Conservation (phyloP, 2,113 vertebrate genomes). For the Chaetura pelagica region DNA sequence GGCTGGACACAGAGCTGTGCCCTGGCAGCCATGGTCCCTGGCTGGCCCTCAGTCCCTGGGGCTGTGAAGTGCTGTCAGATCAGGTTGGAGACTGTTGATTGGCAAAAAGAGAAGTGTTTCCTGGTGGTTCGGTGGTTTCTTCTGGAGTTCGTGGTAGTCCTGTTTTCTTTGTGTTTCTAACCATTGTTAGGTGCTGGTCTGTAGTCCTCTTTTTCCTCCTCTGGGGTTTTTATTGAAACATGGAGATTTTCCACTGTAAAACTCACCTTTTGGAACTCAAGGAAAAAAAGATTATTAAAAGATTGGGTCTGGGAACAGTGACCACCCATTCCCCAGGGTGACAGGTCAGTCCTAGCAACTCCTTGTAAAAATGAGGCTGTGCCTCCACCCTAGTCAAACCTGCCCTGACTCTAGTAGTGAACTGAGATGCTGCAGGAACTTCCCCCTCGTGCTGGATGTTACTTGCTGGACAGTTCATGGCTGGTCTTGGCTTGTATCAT, state of each 20-base stretch:
- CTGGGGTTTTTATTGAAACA: not conserved
- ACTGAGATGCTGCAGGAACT: not conserved
- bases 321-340: not conserved
- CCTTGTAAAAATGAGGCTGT: not conserved
- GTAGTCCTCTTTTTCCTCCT: not conserved
- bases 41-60: not conserved
- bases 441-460: not conserved
- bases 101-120: not conserved
- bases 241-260: not conserved
- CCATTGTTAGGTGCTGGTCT: rapidly evolving
- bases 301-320: not conserved
- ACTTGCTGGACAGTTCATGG: not conserved
- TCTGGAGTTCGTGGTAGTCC: not conserved
- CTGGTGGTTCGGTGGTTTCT: not conserved
- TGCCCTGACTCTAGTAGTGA: not conserved
- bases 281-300: not conserved
- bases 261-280: not conserved
- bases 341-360: rapidly evolving
- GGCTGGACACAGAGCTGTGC: rapidly evolving
- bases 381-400: not conserved
- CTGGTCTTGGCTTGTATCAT: not conserved
- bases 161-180: not conserved
- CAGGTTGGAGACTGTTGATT: not conserved
- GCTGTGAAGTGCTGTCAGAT: not conserved
- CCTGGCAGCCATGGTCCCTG: rapidly evolving